phyloP scores from a whole-genome alignment of 2,113 vertebrate species.

The Lanius collurio region DNA sequence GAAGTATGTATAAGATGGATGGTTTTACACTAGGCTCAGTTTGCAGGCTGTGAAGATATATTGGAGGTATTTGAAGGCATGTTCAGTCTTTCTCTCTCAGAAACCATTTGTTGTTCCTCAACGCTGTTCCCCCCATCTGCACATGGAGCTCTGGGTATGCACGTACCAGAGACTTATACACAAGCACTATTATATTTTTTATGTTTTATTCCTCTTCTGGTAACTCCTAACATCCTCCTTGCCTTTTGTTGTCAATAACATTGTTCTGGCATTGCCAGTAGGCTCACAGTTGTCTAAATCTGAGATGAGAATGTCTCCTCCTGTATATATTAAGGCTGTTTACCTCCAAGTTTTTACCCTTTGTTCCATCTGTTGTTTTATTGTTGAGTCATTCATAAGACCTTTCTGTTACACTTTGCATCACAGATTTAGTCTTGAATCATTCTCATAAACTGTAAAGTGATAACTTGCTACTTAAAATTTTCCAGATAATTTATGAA shows the following conservation, averaged over 20 bases:
- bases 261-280: neutral
- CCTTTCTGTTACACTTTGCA: neutral
- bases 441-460: neutral
- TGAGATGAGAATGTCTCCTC: neutral
- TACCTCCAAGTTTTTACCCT: neutral
- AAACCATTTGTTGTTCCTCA: neutral
- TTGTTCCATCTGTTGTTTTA: neutral
- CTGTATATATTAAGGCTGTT: neutral
- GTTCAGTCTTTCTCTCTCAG: neutral
- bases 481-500: conserved; percentile 5
- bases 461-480: neutral
- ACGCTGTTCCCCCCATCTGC: neutral
- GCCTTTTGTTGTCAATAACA: neutral
- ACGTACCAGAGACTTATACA: neutral
- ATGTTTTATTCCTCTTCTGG: neutral
- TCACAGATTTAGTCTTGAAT: neutral
- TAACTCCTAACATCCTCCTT: neutral
- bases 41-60: neutral
- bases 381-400: neutral
- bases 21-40: neutral
- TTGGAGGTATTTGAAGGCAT: neutral
- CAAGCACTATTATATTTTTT: neutral
- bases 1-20: neutral
- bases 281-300: neutral
- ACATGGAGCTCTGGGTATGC: neutral